Evolutionary conservation across 2,113 vertebrate genomes (phyloP).

Genomic region (Apus apus): DNA sequence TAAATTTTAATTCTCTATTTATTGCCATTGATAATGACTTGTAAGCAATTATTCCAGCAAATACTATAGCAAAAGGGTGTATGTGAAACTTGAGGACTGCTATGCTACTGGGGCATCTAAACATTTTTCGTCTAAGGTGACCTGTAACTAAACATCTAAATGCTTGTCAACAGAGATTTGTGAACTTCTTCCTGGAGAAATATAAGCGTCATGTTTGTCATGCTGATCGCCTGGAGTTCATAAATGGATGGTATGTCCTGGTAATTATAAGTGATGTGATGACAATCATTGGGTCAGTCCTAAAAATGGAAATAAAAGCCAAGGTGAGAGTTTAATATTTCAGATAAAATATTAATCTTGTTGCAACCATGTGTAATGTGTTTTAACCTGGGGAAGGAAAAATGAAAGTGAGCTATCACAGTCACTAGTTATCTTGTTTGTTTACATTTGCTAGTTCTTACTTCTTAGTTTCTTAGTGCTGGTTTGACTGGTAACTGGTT

Average conservation of each 20-base stretch:
- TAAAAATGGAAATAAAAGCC: constrained; percentile 98
- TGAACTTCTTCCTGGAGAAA: constrained; percentile 84
- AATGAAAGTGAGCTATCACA: neutral
- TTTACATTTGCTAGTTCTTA: neutral
- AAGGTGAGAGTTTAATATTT: constrained; percentile 80
- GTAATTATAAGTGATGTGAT: constrained; percentile 91
- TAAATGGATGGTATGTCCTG: constrained; percentile 95
- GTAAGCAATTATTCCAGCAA: neutral
- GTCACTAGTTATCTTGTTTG: neutral
- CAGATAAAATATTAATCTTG: neutral
- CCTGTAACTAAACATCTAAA: constrained; percentile 25
- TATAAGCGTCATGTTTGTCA: constrained; percentile 82
- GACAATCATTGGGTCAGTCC: constrained; percentile 89
- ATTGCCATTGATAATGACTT: neutral
- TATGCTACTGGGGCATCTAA: neutral
- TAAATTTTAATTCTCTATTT: neutral
- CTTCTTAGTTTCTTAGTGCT: neutral
- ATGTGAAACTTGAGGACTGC: neutral
- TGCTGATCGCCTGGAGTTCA: constrained; percentile 84
- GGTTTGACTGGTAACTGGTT: neutral
- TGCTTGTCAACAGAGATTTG: constrained; percentile 86
- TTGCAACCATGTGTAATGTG: neutral
- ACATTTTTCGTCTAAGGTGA: neutral
- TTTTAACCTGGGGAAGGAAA: neutral
- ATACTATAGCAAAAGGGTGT: neutral